A percentile compares a stretch with the other conserved stretches of the same genome.
Conservation (phyloP, 2,888 invertebrate genomes). For the Andrena dorsata region DNA sequence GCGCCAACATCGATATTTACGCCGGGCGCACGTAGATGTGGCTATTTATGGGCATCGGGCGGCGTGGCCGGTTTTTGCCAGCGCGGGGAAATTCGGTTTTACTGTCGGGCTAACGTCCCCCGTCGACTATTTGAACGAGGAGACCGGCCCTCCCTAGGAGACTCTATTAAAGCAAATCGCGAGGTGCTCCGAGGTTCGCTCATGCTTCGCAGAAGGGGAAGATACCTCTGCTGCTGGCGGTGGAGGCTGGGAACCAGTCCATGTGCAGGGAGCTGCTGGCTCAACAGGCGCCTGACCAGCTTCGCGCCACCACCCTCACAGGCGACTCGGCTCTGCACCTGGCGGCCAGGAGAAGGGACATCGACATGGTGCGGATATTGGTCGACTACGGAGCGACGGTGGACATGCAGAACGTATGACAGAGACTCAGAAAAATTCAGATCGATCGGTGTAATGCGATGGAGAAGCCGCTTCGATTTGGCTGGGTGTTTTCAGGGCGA, state of each 20-base stretch:
- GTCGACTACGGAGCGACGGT: slow-evolving; percentile 97
- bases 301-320: slow-evolving; percentile 92
- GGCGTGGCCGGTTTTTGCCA: background rate
- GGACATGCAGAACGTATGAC: slow-evolving; percentile 93
- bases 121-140: background rate
- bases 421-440: background rate
- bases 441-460: too few species aligned
- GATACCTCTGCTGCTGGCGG: slow-evolving; percentile 96
- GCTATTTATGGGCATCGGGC: slow-evolving; percentile 45
- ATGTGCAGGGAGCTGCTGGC: slow-evolving; percentile 97
- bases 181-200: background rate
- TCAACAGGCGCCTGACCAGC: slow-evolving; percentile 94
- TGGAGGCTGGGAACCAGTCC: slow-evolving; percentile 97
- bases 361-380: slow-evolving; percentile 96
- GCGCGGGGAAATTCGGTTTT: slow-evolving; percentile 17
- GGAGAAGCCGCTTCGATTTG: too few species aligned
- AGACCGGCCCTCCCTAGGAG: background rate
- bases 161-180: background rate
- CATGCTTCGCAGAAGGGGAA: slow-evolving; percentile 91
- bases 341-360: slow-evolving; percentile 96
- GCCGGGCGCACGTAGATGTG: background rate
- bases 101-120: background rate
- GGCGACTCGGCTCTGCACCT: slow-evolving; percentile 98
- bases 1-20: slow-evolving; percentile 38
- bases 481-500: slow-evolving; percentile 87